These are phyloP conservation scores for Macaca fascicularis DNA, from an alignment of 2,113 vertebrate species.

Conservation along the genomic window T2T-MFA8v1.1 NC_088378.1:17544501-17545000, in stretches of 20 bases:
- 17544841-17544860: neutral
- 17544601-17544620: neutral
- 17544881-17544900: neutral
- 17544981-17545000: neutral
- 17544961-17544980: neutral
- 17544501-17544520: neutral
- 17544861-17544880: neutral
- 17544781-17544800: neutral
- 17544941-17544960: neutral
- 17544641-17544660: neutral
- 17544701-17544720: neutral
- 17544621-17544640: neutral
- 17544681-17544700: neutral
- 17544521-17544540: neutral
- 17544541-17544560: neutral
- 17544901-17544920: neutral
- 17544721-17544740: neutral
- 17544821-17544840: neutral
- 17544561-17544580: neutral
- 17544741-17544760: neutral
- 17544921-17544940: neutral
- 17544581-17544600: neutral
- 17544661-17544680: neutral
- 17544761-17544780: neutral
- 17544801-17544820: neutral